Evolutionary conservation across 1,140 invertebrate species (phyloP), one percentile per base, ranked within the genome.

Genomic region (Achroia grisella): DNA sequence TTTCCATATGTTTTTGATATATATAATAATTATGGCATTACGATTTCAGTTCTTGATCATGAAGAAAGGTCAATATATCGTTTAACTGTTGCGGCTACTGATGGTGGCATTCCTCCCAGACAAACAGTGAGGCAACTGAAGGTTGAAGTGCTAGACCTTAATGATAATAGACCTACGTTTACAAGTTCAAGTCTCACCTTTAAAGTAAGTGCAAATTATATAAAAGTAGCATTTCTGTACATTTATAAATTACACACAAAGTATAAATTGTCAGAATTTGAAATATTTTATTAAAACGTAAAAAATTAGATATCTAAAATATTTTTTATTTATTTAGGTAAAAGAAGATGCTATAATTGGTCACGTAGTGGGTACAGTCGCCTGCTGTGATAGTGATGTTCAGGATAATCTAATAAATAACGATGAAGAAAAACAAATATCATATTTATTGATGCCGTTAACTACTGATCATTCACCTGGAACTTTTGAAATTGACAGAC

Each of bases 141-240:
- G 57, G 92, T 98, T 12, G 93, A 96, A 82, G 95, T 98, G 11
- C 81, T 96, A 54, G 95, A 97, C 73, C 88, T 97, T 32, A 96
- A 97, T 74, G 95, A 98, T 75, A 95, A 96, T 80, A 88, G 94
- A 61, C 96, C 95, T 15, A 95, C 92, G 40, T 97, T 97, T 79
- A 94, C 94, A 30, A 95, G 94, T 64, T 96, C 94, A 42, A 96
- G 94, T 80, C 88, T 97, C 52, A 90, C 91, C 39, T 97, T 97
- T 83, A 92, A 91, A 87, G 93, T 95, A 90, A 89, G 87, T n/a
- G n/a, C n/a, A n/a, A n/a, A n/a, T n/a, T n/a, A n/a, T n/a, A n/a
- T n/a, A n/a, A n/a, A n/a, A n/a, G n/a, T n/a, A n/a, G n/a, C n/a
- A n/a, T n/a, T n/a, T n/a, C n/a, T n/a, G n/a, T 48, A 30, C 9